Conservation (phyloP, 2,797 vertebrate species). For the Eremophila alpestris region DNA sequence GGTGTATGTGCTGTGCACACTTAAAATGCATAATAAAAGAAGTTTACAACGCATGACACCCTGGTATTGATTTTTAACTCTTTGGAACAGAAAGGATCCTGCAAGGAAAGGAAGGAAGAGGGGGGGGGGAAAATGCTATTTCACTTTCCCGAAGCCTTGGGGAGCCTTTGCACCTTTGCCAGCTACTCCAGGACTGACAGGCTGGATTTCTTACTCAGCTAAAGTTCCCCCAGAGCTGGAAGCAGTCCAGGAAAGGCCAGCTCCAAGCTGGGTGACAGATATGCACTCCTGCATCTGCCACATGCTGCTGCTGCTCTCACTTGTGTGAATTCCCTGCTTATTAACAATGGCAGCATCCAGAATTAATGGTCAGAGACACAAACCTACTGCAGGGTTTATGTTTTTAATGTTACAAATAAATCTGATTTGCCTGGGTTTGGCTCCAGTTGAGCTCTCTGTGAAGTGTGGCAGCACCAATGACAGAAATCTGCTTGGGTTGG, state of each 20-base stretch:
- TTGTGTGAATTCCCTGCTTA: not conserved
- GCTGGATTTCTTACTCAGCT: conserved; percentile 66
- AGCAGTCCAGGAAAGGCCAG: conserved; percentile 13
- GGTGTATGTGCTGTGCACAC: conserved; percentile 95
- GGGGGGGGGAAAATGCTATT: not conserved
- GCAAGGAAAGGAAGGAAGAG: not conserved
- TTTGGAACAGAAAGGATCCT: not conserved
- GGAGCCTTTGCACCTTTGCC: conserved; percentile 7
- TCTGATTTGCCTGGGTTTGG: not conserved
- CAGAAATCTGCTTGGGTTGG: not conserved
- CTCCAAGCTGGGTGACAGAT: conserved; percentile 1
- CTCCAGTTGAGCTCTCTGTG: not conserved
- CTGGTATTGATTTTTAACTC: not conserved
- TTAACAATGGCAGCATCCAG: not conserved
- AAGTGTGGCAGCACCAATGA: rapidly evolving
- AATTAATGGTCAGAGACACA: not conserved
- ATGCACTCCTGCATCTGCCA: not conserved
- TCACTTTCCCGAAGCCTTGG: not conserved
- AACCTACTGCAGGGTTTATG: not conserved
- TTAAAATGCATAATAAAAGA: conserved; percentile 74
- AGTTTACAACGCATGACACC: not conserved
- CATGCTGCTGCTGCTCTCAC: not conserved
- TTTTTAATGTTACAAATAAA: not conserved
- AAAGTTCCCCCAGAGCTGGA: conserved; percentile 37
- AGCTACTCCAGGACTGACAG: conserved; percentile 53